Base-by-base conservation (phyloP, 2,888 invertebrate species). In the Trichacis sp. region DNA sequence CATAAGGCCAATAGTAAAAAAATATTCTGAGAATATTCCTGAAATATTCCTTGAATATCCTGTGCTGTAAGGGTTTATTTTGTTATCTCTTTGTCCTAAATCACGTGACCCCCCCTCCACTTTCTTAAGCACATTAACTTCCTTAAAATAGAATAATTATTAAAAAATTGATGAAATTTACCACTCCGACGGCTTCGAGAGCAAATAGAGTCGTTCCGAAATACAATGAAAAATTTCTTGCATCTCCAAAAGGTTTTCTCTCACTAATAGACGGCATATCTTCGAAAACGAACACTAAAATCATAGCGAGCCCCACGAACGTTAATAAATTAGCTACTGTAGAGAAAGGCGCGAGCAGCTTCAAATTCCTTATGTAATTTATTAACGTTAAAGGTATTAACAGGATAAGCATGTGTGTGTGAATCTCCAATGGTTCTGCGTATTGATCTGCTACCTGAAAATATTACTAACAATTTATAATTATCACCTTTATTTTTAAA, bases 151-250 rank as follows among this genome's bases (percentile, higher is more conserved):
- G 5, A 29, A 29, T 6, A 29, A 29, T 6, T 29, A 29, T 29
- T 29, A 6, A 6, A 29, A 9, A 29, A 29, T 6, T 6, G 29
- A 9, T 4, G 29, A 29, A 6, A 4, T 91, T 88, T 78, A 92
- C 92, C 85, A 92, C 92, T 17, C 92, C 92, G 29, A 92, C 92
- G 1, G 92, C 92, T 73, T 92, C 97, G 73, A 97, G 88, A 0
- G 97, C 94, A 84, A 96, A 97, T 57, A 97, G 87, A 1, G 94
- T 93, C 0, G 96, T 96, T 1, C 97, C 96, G 79, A 96, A 94
- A 81, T 92, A 96, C 11, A 96, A 85, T 0, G 95, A 93, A 77
- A 92, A 89, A 74, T 87, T 88, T 66, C 81, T 73, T 49, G 85
- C 74, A 1, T 87, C 82, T 0, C 88, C 88, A 11, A 88, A 77